Conservation (phyloP, 2,888 invertebrate genomes). For the Amaurobius ferox region DNA sequence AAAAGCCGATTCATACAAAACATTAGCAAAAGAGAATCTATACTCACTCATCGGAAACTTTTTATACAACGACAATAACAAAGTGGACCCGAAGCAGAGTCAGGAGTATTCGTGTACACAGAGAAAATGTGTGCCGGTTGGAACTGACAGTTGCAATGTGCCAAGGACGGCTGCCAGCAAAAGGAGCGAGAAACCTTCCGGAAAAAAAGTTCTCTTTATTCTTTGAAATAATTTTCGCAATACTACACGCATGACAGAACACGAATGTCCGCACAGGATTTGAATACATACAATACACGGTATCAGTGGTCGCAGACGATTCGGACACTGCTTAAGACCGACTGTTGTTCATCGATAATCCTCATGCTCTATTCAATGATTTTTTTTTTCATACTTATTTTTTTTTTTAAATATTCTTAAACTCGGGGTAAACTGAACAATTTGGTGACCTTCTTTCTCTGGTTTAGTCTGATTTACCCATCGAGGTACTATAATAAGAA, state of each 20-base stretch:
- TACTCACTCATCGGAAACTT: no score
- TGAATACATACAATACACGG: neutral
- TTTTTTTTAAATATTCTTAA: no score
- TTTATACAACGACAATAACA: no score
- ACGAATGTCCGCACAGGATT: constrained; percentile 7
- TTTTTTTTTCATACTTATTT: no score
- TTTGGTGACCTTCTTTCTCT: no score
- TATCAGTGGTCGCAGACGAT: neutral
- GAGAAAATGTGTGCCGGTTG: constrained; percentile 21
- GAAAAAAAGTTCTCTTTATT: constrained; percentile 18
- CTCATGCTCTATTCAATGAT: no score
- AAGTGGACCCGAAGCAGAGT: neutral
- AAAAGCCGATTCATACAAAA: no score
- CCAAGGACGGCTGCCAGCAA: constrained; percentile 17
- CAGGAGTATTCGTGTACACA: neutral
- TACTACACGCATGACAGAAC: constrained; percentile 31
- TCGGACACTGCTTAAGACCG: neutral
- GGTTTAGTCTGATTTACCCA: no score
- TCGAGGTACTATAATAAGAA: no score
- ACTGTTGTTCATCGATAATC: no score
- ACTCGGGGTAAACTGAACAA: no score
- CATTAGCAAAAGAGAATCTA: no score
- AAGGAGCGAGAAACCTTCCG: constrained; percentile 17
- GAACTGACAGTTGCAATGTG: constrained; percentile 28
- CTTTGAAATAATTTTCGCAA: constrained; percentile 40